Percentiles rank a stretch among this genome's conserved stretches.
phyloP scores from a whole-genome alignment of 2,888 invertebrate genomes.

The Pachymerium ferrugineum region DNA sequence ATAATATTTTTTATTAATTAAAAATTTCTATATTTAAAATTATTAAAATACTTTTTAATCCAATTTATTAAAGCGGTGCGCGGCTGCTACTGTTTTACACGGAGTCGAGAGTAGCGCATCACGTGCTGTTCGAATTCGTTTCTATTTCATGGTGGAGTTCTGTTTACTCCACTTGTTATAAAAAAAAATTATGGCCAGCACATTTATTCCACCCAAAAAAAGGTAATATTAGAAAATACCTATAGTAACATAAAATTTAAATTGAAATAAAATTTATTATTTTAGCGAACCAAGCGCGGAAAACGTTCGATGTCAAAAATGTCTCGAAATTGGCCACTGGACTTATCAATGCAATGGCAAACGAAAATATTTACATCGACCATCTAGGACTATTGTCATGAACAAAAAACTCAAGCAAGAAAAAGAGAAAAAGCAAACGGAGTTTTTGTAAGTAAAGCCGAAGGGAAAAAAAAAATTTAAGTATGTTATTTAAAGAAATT shows the following conservation, averaged over 20 bases:
- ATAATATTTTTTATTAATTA: too few relatives aligned
- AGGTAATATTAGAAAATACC: neutral
- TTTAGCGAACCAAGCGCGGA: constrained; percentile 39
- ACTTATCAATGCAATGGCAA: constrained; percentile 89
- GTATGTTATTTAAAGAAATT: too few relatives aligned
- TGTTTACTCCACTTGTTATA: too few relatives aligned
- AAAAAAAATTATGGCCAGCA: neutral
- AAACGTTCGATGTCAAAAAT: constrained; percentile 78
- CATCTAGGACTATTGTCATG: constrained; percentile 73
- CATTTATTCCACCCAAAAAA: neutral
- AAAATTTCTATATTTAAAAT: too few relatives aligned
- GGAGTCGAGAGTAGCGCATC: neutral
- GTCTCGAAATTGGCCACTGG: constrained; percentile 88
- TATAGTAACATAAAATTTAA: neutral
- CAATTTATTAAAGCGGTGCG: too few relatives aligned
- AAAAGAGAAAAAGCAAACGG: constrained; percentile 41
- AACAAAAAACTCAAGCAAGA: constrained; percentile 60
- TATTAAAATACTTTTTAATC: too few relatives aligned
- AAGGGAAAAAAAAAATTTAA: neutral
- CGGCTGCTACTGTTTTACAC: too few relatives aligned
- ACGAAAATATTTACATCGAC: constrained; percentile 76
- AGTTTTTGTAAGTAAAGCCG: constrained; percentile 32
- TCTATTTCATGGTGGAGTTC: too few relatives aligned
- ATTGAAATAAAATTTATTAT: neutral
- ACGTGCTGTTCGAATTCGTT: too few relatives aligned